phyloP scores from a whole-genome alignment of 2,797 vertebrate species.

The Sebastes hopkinsi region DNA sequence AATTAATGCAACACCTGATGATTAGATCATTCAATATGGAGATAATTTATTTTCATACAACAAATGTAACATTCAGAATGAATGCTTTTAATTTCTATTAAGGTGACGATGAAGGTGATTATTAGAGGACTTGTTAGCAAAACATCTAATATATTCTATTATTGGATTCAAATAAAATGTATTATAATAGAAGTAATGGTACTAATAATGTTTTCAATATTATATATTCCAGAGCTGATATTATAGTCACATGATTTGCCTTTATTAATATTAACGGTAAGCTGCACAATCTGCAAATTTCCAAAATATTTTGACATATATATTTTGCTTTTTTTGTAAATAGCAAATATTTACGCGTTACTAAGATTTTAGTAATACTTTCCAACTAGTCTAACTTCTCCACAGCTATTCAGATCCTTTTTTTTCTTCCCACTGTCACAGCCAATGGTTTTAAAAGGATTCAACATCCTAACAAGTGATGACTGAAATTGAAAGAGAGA shows the following conservation, averaged over 20 bases:
- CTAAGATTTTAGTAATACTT: neutral
- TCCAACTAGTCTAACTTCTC: neutral
- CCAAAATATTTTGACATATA: no score
- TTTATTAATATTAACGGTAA: slow-evolving; percentile 54
- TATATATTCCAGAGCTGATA: slow-evolving; percentile 18
- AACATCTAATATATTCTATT: neutral
- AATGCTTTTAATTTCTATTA: neutral
- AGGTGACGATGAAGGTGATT: slow-evolving; percentile 27
- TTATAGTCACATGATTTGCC: slow-evolving; percentile 57
- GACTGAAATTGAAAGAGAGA: slow-evolving; percentile 28
- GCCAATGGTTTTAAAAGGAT: slow-evolving; percentile 10
- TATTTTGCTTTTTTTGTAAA: no score
- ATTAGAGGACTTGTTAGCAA: slow-evolving; percentile 22
- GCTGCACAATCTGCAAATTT: neutral
- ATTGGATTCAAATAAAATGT: neutral
- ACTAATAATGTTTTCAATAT: neutral
- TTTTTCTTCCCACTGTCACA: slow-evolving; percentile 7
- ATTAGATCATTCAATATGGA: neutral
- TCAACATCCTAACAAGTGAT: slow-evolving; percentile 12
- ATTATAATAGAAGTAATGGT: neutral
- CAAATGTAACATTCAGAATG: neutral
- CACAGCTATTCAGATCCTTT: neutral
- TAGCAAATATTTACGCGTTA: neutral
- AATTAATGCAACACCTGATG: neutral
- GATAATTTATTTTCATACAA: neutral